A percentile compares a stretch with the other conserved stretches of the same genome.
Conservation (phyloP, 2,888 invertebrate genomes). For the Himalopsyche tibetana region DNA sequence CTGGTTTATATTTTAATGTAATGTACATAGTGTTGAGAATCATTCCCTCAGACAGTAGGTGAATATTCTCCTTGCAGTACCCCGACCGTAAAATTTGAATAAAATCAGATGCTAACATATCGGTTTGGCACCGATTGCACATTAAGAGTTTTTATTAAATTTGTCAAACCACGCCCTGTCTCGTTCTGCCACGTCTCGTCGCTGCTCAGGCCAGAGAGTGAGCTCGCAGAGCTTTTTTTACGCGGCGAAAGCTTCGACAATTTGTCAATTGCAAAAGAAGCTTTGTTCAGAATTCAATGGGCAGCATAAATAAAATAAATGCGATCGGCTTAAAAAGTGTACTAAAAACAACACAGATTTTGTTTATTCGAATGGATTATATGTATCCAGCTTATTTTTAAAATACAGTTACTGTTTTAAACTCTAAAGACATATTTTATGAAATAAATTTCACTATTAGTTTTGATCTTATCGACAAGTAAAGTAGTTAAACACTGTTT, state of each 20-base stretch:
- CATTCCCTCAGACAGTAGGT: background rate
- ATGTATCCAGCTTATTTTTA: background rate
- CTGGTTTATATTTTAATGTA: no score
- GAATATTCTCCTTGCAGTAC: background rate
- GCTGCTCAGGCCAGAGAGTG: background rate
- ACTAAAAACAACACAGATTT: background rate
- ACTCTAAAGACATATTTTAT: no score
- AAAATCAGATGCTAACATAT: slow-evolving; percentile 10
- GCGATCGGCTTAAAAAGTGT: background rate
- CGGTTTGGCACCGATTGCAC: slow-evolving; percentile 13
- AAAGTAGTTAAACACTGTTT: no score
- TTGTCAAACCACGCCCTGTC: background rate
- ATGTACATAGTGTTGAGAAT: no score
- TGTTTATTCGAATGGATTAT: background rate
- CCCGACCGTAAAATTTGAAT: background rate
- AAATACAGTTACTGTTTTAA: no score
- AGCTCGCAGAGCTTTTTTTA: background rate
- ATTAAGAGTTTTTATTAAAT: background rate
- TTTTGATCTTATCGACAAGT: no score
- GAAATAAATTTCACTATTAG: no score
- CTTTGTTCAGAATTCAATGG: background rate
- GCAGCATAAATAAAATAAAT: background rate
- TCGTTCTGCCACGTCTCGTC: background rate
- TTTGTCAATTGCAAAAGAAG: slow-evolving; percentile 21
- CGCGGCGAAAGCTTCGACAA: background rate